Evolutionary conservation across 2,888 invertebrate species (phyloP), one percentile per base, ranked within the genome.

Genomic region (Sinhomidia bicolor): DNA sequence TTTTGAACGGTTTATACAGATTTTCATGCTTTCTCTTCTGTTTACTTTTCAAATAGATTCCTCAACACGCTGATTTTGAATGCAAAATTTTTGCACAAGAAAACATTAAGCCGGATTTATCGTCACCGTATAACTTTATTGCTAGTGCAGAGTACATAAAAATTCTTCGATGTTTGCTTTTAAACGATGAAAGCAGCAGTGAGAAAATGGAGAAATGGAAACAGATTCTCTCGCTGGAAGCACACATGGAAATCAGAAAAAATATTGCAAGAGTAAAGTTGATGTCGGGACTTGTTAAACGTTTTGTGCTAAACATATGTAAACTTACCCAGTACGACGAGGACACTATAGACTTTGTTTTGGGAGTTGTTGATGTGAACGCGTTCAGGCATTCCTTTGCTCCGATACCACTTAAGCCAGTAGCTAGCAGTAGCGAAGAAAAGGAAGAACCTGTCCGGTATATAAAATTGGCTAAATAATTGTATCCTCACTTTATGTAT

Each of bases 281-380:
- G 14, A 90, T 90, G 89, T 82, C 90, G 3, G 84, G 47, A 4
- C 74, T 88, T 12, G 60, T 85, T 2, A 88, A 89, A 29, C 78
- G 78, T n/a, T 91, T 91, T 68, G 80, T 91, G 0, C 68, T 36
- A 32, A 78, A 32, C 23, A 23, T 76, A 1, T 91, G 91, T 29
- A 88, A 86, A 76, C 29, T 90, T 26, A 20, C 36, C 1, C 84
- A 89, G 23, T 90, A 81, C 54, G 90, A 90, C 29, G 89, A 80
- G 12, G 47, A 29, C 0, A 88, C 76, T 3, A 89, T 91, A 29
- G 85, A 90, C 23, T 88, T 82, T 51, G 79, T 90, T 7, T 51
- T 90, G 36, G 91, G 91, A n/a, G 86, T 89, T 41, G 83, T 91
- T 32, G 89, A 90, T 71, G 90, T 90, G 1, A 91, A 91, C 36